Percentiles rank a stretch among this genome's conserved stretches.
Evolutionary conservation across 2,888 invertebrate genomes (phyloP).

Genomic region (Melipona bicolor): DNA sequence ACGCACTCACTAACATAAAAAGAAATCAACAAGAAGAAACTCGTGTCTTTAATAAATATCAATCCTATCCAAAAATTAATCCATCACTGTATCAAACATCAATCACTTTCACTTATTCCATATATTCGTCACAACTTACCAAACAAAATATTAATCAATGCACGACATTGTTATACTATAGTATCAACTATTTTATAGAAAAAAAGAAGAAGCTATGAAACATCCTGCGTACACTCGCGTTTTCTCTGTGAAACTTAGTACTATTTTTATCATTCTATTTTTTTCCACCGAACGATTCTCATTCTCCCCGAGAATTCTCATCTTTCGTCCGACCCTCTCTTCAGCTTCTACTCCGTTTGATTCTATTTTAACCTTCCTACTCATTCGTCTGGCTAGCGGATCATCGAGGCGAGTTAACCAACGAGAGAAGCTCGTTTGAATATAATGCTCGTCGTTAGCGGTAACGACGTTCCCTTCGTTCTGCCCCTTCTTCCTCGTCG

Average conservation of each 20-base stretch:
- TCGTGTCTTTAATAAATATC: neutral
- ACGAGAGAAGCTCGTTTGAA: constrained; percentile 57
- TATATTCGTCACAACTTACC: neutral
- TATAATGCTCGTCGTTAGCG: constrained; percentile 63
- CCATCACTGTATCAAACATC: neutral
- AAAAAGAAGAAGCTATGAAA: neutral
- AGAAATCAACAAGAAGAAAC: neutral
- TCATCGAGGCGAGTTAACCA: constrained; percentile 53
- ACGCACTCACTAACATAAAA: neutral
- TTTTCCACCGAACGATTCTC: neutral
- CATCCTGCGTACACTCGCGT: too few species aligned
- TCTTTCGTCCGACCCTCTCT: constrained; percentile 5
- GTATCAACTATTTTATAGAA: too few species aligned
- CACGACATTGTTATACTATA: too few species aligned
- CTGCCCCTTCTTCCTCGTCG: constrained; percentile 43
- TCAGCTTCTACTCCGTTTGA: neutral
- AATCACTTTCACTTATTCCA: neutral
- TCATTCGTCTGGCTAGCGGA: constrained; percentile 22
- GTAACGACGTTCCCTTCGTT: constrained; percentile 43
- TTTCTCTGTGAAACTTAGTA: neutral
- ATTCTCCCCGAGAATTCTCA: neutral
- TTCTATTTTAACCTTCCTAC: constrained; percentile 19
- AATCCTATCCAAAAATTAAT: neutral
- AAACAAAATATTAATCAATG: neutral
- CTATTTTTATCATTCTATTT: neutral